Base-by-base conservation (phyloP, 2,797 vertebrate species). In the Mormyrus proboscirostris region DNA sequence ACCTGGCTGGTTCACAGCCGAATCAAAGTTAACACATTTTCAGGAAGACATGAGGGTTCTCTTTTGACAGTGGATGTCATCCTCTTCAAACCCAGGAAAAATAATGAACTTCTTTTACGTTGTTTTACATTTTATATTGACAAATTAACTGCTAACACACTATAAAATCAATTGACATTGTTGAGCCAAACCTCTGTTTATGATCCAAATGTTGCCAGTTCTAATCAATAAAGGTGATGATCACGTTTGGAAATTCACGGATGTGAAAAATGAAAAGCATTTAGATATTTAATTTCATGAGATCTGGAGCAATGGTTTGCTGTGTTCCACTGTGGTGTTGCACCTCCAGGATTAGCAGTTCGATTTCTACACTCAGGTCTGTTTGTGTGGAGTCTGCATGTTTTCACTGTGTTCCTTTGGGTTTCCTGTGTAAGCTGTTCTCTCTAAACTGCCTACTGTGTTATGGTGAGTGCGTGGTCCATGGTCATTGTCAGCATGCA, bases 1-100 rank as follows among this genome's bases (percentile, higher is more conserved):
- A 90, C 59, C 89, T 90, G 89, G 47, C 50, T 19, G 7, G 57
- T 85, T 90, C 89, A 53, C 89, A 90, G 57, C 6, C 1, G 41
- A 25, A 44, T 29, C 25, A 19, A 82, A 38, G 69, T 38, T 76
- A 86, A 25, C 8, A 55, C 50, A 29, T 10, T 6, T 12, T 22
- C 41, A 19, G 69, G 12, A 25, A 7, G 12, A 49, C 2, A 16
- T 4, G 44, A 8, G 49, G 2, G 4, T n/a, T 10, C 82, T 49
- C 57, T 49, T 50, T 33, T 84, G 55, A n/a, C 7, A 69, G 47
- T 41, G 53, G 51, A 55, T 16, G 25, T 33, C 29, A 16, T 57
- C 6, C 51, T 84, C 8, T 5, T 50, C n/a, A 85, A 53, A 53
- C 83, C 9, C 82, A 2, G 41, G 3, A n/a, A 44, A 82, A 82